A percentile compares a stretch with the other conserved stretches of the same genome.
Evolutionary conservation across 2,113 vertebrate species (phyloP).

Genomic region (Antennarius striatus): DNA sequence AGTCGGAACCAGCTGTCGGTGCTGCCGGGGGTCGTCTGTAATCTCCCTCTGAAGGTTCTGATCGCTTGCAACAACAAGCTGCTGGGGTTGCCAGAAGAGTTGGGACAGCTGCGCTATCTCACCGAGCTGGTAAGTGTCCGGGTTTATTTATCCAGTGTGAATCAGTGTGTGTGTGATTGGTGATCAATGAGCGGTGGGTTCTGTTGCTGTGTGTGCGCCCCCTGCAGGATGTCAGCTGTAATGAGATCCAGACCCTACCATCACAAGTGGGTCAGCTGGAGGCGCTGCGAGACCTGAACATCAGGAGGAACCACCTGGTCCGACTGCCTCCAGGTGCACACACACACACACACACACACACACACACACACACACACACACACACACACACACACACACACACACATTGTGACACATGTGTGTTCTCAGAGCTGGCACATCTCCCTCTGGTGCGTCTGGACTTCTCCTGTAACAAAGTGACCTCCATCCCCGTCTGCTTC

Average conservation of each 20-base stretch:
- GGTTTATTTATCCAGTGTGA: not conserved
- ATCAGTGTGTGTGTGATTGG: no score
- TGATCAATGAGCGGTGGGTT: not conserved
- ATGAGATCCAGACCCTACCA: slow-evolving; percentile 95
- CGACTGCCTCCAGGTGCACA: slow-evolving; percentile 87
- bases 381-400: slow-evolving; percentile 19
- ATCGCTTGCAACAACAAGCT: slow-evolving; percentile 98
- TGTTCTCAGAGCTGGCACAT: slow-evolving; percentile 86
- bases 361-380: not conserved
- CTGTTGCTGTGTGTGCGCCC: not conserved
- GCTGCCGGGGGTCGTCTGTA: slow-evolving; percentile 89
- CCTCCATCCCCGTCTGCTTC: slow-evolving; percentile 90
- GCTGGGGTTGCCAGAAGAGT: slow-evolving; percentile 92
- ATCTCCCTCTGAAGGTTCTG: slow-evolving; percentile 92
- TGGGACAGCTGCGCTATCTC: slow-evolving; percentile 89
- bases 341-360: not conserved
- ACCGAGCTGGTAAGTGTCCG: slow-evolving; percentile 88
- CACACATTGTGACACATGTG: not conserved
- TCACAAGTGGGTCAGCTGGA: slow-evolving; percentile 91
- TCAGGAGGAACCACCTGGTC: slow-evolving; percentile 93
- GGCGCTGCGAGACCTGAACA: slow-evolving; percentile 89
- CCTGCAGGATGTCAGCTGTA: slow-evolving; percentile 94
- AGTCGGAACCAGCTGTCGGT: slow-evolving; percentile 95
- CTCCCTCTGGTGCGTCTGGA: slow-evolving; percentile 94
- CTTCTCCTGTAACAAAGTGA: slow-evolving; percentile 98